Evolutionary conservation across 2,888 invertebrate species (phyloP).

Genomic region (Osedax fenrisi): DNA sequence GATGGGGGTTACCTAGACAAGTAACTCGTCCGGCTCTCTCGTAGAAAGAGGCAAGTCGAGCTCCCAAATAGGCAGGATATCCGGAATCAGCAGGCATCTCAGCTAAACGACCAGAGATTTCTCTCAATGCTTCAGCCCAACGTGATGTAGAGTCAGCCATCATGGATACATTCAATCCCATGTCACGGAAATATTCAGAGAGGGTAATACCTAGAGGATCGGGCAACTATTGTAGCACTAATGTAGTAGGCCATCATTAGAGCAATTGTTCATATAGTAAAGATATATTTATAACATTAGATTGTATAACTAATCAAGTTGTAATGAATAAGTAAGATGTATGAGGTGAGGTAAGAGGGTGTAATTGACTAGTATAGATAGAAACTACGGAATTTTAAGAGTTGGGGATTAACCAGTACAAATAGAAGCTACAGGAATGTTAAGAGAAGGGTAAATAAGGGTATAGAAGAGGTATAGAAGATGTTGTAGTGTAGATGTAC

Average conservation of each 20-base stretch:
- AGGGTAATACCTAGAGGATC: conserved; percentile 71
- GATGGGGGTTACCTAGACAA: conserved; percentile 88
- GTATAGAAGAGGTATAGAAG: no score
- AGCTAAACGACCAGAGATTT: conserved; percentile 96
- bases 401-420: conserved; percentile 81
- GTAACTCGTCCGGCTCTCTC: conserved; percentile 95
- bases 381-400: not conserved
- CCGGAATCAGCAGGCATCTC: conserved; percentile 96
- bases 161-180: conserved; percentile 99
- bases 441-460: no score
- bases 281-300: no score
- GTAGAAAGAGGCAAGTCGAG: conserved; percentile 95
- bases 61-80: conserved; percentile 96
- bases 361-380: no score
- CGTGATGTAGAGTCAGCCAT: conserved; percentile 99
- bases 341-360: no score
- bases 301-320: no score
- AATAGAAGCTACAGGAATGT: conserved; percentile 98
- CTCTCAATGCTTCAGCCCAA: conserved; percentile 98
- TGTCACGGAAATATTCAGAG: conserved; percentile 91
- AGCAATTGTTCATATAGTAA: no score
- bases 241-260: no score
- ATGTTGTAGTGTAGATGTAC: no score
- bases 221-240: no score
- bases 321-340: no score